Percentiles rank a stretch among this genome's conserved stretches.
These are phyloP conservation scores for Proctacanthus coquilletti DNA, from an alignment of 1,140 invertebrate species.

Conservation along the genomic window DNA sequence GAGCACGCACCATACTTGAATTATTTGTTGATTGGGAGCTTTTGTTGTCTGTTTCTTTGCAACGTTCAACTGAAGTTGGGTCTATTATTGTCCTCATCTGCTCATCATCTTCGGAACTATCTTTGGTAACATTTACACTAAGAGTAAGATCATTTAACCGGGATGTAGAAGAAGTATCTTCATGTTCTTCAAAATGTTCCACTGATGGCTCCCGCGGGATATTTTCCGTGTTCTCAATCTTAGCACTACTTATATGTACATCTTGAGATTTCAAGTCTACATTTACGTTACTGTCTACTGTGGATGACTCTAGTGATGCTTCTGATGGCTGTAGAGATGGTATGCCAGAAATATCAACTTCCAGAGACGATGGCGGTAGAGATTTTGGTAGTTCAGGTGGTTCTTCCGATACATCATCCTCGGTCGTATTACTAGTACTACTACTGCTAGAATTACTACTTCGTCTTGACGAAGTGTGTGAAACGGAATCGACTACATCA, in stretches of 20 bases:
- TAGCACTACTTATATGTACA: too few species aligned
- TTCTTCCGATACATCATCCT: constrained; percentile 13
- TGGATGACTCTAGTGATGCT: too few species aligned
- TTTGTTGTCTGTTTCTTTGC: constrained; percentile 2
- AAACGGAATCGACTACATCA: background rate
- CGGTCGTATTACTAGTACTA: constrained; percentile 2
- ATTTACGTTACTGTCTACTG: too few species aligned
- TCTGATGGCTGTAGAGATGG: constrained; percentile 3
- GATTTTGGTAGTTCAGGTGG: constrained; percentile 25
- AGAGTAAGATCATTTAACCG: constrained; percentile 1
- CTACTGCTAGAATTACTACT: background rate
- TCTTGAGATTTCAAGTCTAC: too few species aligned
- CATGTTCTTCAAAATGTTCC: too few species aligned
- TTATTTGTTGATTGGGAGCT: constrained; percentile 1
- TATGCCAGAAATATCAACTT: constrained; percentile 3
- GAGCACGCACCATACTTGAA: constrained; percentile 12
- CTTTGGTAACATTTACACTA: constrained; percentile 4
- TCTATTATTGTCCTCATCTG: constrained; percentile 4
- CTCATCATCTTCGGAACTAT: constrained; percentile 3
- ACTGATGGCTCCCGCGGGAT: too few species aligned
- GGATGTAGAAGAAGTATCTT: too few species aligned
- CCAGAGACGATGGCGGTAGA: constrained; percentile 21
- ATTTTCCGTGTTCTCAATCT: too few species aligned
- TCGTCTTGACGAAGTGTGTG: background rate
- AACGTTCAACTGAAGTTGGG: background rate